These are phyloP conservation scores for Podabrus alpinus DNA, from an alignment of 2,888 invertebrate species.

Conservation along the genomic window DNA sequence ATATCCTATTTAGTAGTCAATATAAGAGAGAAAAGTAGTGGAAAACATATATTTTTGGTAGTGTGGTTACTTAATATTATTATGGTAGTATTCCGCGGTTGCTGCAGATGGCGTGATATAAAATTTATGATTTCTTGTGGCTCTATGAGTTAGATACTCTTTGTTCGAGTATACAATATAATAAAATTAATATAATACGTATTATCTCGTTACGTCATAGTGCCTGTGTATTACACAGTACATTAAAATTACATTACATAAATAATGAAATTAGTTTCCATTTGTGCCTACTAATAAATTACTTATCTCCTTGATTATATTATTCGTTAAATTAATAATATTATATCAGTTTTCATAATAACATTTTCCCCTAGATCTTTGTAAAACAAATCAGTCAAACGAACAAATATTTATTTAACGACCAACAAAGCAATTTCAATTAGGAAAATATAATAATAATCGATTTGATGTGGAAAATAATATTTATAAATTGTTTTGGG, in stretches of 20 bases:
- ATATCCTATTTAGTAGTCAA: neutral
- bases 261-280: neutral
- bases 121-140: neutral
- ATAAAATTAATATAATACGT: neutral
- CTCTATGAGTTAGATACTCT: neutral
- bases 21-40: neutral
- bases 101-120: neutral
- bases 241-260: neutral
- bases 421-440: neutral
- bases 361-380: neutral
- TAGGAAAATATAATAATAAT: neutral
- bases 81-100: neutral
- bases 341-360: neutral
- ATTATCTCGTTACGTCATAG: neutral
- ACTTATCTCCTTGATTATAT: neutral
- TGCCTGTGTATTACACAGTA: neutral
- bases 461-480: neutral
- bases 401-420: neutral
- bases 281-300: neutral
- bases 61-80: too few species aligned
- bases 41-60: too few species aligned
- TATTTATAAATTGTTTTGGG: neutral
- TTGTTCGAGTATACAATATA: neutral
- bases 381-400: neutral
- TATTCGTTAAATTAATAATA: neutral